Evolutionary conservation across 2,797 vertebrate species (phyloP).

Genomic region (Chelidonichthys spinosus): DNA sequence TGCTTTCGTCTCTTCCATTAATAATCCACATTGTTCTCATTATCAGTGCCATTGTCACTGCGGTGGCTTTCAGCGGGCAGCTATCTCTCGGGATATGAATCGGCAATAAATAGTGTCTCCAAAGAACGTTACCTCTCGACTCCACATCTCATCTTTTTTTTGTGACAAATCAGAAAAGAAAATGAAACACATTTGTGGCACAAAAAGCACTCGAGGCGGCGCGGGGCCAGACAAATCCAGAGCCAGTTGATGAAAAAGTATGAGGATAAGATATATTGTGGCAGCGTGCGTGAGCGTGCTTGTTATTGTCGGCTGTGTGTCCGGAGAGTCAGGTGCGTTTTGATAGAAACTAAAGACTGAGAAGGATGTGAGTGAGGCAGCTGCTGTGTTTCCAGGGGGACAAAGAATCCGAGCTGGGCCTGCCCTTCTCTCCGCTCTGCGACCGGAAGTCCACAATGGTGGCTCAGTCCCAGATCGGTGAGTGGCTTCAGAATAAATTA

Average conservation of each 20-base stretch:
- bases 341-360: constrained; percentile 16
- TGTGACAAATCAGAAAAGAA: constrained; percentile 66
- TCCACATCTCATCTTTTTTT: constrained; percentile 59
- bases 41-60: constrained; percentile 65
- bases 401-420: constrained; percentile 96
- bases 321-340: not conserved
- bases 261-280: constrained; percentile 25
- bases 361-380: constrained; percentile 31
- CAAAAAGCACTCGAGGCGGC: constrained; percentile 33
- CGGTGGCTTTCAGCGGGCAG: constrained; percentile 45
- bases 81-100: constrained; percentile 59
- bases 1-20: constrained; percentile 63
- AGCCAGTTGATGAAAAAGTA: constrained; percentile 42
- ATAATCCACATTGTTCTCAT: constrained; percentile 70
- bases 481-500: constrained; percentile 22
- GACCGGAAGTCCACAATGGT: constrained; percentile 98
- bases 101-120: constrained; percentile 59
- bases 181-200: constrained; percentile 69
- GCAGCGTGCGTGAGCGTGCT: constrained; percentile 7
- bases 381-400: constrained; percentile 89
- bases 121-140: constrained; percentile 56
- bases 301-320: constrained; percentile 2
- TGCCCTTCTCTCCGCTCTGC: constrained; percentile 97
- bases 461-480: constrained; percentile 98
- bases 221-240: constrained; percentile 30